These are phyloP conservation scores for Mastacembelus armatus DNA, from an alignment of 2,797 vertebrate genomes.

Conservation along the genomic window DNA sequence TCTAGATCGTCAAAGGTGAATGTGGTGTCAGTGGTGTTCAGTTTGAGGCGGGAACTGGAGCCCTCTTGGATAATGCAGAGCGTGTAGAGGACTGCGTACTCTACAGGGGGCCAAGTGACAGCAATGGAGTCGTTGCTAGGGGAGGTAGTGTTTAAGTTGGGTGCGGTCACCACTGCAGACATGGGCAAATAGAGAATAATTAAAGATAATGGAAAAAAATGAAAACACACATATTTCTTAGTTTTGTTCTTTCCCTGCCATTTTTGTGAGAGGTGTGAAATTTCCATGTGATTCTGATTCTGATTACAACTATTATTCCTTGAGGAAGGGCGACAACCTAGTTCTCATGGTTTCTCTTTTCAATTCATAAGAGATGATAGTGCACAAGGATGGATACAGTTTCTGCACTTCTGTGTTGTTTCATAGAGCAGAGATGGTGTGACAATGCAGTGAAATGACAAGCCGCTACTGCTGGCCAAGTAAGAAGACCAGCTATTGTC, in stretches of 20 bases:
- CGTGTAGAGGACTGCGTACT: conserved; percentile 85
- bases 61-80: conserved; percentile 87
- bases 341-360: conserved; percentile 85
- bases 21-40: conserved; percentile 85
- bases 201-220: background rate
- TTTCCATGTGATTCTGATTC: conserved; percentile 56
- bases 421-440: conserved; percentile 36
- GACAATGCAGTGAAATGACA: conserved; percentile 76
- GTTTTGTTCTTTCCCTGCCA: background rate
- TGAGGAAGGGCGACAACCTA: conserved; percentile 69
- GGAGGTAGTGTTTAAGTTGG: conserved; percentile 82
- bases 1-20: conserved; percentile 83
- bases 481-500: conserved; percentile 72
- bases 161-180: conserved; percentile 86
- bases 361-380: conserved; percentile 62
- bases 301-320: conserved; percentile 70
- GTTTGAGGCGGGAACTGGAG: conserved; percentile 81
- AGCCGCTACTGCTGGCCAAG: conserved; percentile 44
- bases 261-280: conserved; percentile 51
- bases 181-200: background rate
- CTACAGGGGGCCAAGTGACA: conserved; percentile 86
- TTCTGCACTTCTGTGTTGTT: conserved; percentile 55
- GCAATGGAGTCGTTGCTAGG: conserved; percentile 81
- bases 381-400: conserved; percentile 65
- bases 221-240: background rate